These are phyloP conservation scores for Nebria brevicollis DNA, from an alignment of 2,888 invertebrate genomes.

Conservation along the genomic window DNA sequence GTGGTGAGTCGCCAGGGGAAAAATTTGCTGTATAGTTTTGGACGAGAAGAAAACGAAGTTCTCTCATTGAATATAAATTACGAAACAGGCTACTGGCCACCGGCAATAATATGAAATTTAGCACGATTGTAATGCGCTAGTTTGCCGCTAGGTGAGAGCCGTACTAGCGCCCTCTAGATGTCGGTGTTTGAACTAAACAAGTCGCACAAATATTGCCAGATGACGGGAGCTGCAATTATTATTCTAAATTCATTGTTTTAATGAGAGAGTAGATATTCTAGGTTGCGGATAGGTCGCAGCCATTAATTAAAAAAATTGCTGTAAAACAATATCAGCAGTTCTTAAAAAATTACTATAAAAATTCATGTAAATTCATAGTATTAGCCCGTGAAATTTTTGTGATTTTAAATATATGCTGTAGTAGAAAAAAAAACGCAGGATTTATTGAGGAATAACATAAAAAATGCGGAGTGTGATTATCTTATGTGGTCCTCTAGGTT, in stretches of 20 bases:
- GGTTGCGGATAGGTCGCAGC: too few species aligned
- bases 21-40: neutral
- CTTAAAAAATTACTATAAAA: too few species aligned
- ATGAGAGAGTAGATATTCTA: too few species aligned
- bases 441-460: too few species aligned
- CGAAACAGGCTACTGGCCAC: neutral
- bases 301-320: too few species aligned
- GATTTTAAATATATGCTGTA: too few species aligned
- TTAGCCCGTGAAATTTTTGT: too few species aligned
- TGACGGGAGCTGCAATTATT: neutral
- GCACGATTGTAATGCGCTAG: neutral
- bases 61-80: constrained; percentile 21
- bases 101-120: neutral
- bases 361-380: too few species aligned
- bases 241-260: neutral
- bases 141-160: neutral
- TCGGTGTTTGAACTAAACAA: neutral
- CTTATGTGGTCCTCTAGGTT: too few species aligned
- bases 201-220: neutral
- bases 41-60: neutral
- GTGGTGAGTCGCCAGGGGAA: neutral
- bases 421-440: too few species aligned
- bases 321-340: too few species aligned
- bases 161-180: neutral
- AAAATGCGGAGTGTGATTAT: too few species aligned